Percentiles rank a stretch among this genome's conserved stretches.
Evolutionary conservation across 35 echinoderm and acorn worm genomes (phyloP).

Genomic region (Holothuria glaberrima): DNA sequence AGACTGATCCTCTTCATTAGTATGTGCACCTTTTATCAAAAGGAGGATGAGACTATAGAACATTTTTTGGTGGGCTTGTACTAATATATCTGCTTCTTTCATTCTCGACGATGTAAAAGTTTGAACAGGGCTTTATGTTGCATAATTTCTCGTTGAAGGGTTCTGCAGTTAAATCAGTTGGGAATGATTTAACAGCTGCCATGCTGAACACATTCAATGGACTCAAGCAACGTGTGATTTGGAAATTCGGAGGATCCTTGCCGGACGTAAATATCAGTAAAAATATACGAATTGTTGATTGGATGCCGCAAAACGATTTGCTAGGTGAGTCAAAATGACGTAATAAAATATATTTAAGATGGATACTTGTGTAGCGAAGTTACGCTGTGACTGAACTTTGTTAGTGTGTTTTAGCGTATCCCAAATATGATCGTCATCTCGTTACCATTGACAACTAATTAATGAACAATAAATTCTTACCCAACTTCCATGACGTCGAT

Average conservation of each 20-base stretch:
- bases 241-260: constrained; percentile 34
- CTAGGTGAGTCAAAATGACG: background rate
- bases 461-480: too few relatives aligned
- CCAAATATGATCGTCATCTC: too few relatives aligned
- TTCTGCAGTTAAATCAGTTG: constrained; percentile 14
- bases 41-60: too few relatives aligned
- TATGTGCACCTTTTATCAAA: too few relatives aligned
- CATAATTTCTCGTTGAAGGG: background rate
- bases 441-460: too few relatives aligned
- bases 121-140: background rate
- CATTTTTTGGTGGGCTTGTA: too few relatives aligned
- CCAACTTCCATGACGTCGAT: too few relatives aligned
- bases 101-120: background rate
- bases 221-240: constrained; percentile 46
- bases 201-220: constrained; percentile 53
- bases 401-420: too few relatives aligned
- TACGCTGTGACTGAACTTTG: too few relatives aligned
- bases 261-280: background rate
- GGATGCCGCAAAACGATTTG: constrained; percentile 49
- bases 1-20: too few relatives aligned
- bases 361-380: too few relatives aligned
- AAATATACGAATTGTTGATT: constrained; percentile 33
- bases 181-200: constrained; percentile 10
- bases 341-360: background rate
- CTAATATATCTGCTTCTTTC: background rate